phyloP scores from a whole-genome alignment of 2,113 vertebrate genomes.

The Apaloderma vittatum region DNA sequence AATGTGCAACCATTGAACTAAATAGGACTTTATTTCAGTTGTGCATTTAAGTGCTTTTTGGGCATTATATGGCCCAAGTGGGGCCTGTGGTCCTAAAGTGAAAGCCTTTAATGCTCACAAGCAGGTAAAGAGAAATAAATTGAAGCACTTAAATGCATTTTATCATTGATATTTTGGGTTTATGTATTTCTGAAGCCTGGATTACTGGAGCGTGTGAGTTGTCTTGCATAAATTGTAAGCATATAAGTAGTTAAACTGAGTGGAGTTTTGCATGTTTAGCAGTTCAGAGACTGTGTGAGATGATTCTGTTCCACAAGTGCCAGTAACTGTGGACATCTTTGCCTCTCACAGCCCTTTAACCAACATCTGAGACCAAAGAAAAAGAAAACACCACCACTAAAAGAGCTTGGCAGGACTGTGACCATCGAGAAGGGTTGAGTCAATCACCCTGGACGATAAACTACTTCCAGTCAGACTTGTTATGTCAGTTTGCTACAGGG shows the following conservation, averaged over 20 bases:
- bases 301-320: background rate
- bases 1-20: background rate
- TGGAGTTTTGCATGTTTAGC: background rate
- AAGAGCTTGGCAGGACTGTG: background rate
- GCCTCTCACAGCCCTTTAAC: background rate
- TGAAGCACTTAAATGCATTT: background rate
- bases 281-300: background rate
- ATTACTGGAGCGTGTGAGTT: background rate
- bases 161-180: background rate
- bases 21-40: background rate
- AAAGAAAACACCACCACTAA: background rate
- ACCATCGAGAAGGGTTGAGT: background rate
- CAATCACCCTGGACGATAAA: background rate
- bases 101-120: background rate
- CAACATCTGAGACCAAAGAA: background rate
- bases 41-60: background rate
- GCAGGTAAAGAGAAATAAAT: background rate
- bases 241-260: background rate
- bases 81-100: background rate
- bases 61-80: background rate
- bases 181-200: background rate
- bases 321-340: background rate
- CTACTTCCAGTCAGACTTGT: slow-evolving; percentile 17
- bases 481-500: background rate
- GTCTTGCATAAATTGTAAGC: background rate